These are phyloP conservation scores for Chauna torquata DNA, from an alignment of 2,113 vertebrate species.

Conservation along the genomic window DNA sequence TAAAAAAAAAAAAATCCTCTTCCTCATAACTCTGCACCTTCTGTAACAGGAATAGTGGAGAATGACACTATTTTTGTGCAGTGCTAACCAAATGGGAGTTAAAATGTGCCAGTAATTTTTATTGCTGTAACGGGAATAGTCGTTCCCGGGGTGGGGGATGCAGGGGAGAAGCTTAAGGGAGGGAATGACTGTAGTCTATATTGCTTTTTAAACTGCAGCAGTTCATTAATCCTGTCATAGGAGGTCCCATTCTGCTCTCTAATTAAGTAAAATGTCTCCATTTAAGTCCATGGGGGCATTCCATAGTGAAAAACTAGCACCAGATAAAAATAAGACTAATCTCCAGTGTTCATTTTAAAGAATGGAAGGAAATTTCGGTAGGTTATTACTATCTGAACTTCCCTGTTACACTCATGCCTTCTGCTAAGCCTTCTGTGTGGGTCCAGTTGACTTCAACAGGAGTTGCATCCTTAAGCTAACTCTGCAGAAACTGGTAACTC, in stretches of 20 bases:
- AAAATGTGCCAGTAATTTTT: not conserved
- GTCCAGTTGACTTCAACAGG: not conserved
- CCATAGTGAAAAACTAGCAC: not conserved
- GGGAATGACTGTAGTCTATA: not conserved
- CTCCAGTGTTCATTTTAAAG: not conserved
- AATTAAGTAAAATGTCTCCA: not conserved
- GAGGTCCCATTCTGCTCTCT: not conserved
- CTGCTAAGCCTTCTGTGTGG: not conserved
- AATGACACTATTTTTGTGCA: not conserved
- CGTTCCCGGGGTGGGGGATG: not conserved
- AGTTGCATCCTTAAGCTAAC: not conserved
- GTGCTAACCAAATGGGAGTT: not conserved
- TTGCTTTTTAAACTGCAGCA: not conserved
- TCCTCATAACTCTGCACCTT: not conserved
- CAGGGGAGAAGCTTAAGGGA: not conserved
- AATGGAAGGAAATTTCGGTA: not conserved
- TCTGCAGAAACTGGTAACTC: not conserved
- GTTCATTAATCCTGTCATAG: not conserved
- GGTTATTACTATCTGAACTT: not conserved
- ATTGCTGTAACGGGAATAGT: not conserved
- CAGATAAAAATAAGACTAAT: not conserved
- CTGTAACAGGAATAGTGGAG: not conserved
- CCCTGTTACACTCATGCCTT: not conserved
- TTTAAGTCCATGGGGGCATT: not conserved
- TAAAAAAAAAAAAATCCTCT: not conserved